Evolutionary conservation across 2,888 invertebrate species (phyloP), one percentile per base, ranked within the genome.

Genomic region (Lasioglossum pauxillum): DNA sequence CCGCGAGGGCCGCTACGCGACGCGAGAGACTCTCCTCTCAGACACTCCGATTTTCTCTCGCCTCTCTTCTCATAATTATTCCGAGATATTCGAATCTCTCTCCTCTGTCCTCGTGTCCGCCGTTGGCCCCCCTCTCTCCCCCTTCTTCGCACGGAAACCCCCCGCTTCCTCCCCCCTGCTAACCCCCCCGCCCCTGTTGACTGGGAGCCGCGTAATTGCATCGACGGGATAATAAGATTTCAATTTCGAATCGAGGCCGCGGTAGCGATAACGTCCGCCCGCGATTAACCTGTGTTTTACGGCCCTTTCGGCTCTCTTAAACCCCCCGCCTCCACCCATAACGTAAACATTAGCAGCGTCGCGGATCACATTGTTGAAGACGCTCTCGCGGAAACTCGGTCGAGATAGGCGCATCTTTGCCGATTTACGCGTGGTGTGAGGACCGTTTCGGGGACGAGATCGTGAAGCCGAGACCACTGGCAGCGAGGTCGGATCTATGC

Each of bases 161-260:
- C 78, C 57, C 78, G 74, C 57, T 35, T 67, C 60, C 81, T 64
- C 67, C 53, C 79, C 77, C 35, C 79, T 46, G 27, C 80, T 84
- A 82, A 10, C 46, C 73, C 7, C 23, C 72, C 77, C 75, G 64
- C 86, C 87, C 31, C 31, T 31, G 64, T 64, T 64, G 31, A 31
- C 64, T 16, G 64, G 64, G 60, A 80, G 81, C 88, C 84, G 77
- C 82, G 92, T 93, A 94, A 94, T 94, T 93, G 92, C 91, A 94
- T 94, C 92, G 91, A 87, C 86, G 90, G 84, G 88, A 92, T 94
- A 94, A 94, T 94, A 91, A 92, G 91, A 94, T 94, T 94, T 93
- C 92, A 93, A 94, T 93, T 93, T 92, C 90, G 92, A 93, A 93
- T 94, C 91, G 91, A 85, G 90, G 91, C 81, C 84, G 88, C 85